Conservation (phyloP, 2,888 invertebrate species). For the Unio pictorum region DNA sequence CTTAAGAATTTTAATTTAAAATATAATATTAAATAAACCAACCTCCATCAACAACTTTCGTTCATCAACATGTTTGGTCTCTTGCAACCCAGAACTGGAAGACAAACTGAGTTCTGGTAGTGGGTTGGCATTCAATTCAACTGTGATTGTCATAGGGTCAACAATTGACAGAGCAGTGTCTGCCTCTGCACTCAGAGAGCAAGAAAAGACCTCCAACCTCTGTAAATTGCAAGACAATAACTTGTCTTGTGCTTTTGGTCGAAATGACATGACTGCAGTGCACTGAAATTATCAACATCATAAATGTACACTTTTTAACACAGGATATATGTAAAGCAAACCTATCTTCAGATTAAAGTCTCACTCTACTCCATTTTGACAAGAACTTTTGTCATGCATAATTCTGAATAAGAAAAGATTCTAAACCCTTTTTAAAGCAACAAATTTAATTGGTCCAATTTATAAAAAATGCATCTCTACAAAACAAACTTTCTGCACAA, state of each 20-base stretch:
- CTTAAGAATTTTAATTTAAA: not conserved
- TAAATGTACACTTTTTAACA: no score
- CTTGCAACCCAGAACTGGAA: slow-evolving; percentile 55
- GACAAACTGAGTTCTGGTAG: slow-evolving; percentile 49
- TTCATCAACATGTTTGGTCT: slow-evolving; percentile 53
- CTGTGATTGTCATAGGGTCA: slow-evolving; percentile 86
- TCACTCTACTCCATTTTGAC: no score
- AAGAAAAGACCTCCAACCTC: slow-evolving; percentile 92
- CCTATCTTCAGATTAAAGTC: no score
- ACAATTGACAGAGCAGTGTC: slow-evolving; percentile 95
- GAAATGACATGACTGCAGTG: slow-evolving; percentile 89
- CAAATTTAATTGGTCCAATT: no score
- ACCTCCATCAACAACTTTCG: slow-evolving; percentile 67
- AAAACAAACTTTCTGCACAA: no score
- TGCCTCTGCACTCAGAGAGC: slow-evolving; percentile 90
- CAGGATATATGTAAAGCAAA: no score
- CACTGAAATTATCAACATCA: slow-evolving; percentile 75
- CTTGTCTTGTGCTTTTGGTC: slow-evolving; percentile 79
- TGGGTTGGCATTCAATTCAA: slow-evolving; percentile 66
- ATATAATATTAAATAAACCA: slow-evolving; percentile 3
- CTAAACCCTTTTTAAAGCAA: no score
- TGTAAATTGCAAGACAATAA: slow-evolving; percentile 90
- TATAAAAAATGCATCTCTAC: no score
- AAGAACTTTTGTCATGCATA: no score
- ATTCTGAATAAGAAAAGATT: no score